Base-by-base conservation (phyloP, 2,888 invertebrate species). In the Cremastinae sp. region DNA sequence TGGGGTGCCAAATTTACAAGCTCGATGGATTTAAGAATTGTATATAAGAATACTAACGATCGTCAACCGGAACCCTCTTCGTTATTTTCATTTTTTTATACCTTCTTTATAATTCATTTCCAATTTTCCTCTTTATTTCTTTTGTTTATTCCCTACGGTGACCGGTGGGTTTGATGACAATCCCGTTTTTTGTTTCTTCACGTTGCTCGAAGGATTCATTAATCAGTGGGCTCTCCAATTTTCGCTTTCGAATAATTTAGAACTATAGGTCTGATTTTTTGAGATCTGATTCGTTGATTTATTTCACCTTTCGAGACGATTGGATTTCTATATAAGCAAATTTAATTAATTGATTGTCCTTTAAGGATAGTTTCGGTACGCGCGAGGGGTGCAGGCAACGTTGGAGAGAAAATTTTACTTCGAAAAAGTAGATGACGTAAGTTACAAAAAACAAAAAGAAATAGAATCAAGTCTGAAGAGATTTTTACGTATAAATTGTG, bases 1-100 rank as follows among this genome's bases (percentile, higher is more conserved):
- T 74, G 70, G 74, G 71, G 75, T 75, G 79, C 78, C 69, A 75
- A 71, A 66, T 75, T 75, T 61, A 76, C 78, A 79, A 79, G 76
- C 79, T 79, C 79, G 78, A 78, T 79, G 74, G 55, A 55, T 71
- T 78, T 64, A 75, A 75, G 70, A 76, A 75, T 78, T 75, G 72
- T 72, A 5, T 28, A 71, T 69, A 74, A 76, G 76, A 76, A 72
- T 76, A 73, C 69, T 68, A 76, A 76, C 72, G 76, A 76, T 76
- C 76, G 76, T 76, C 76, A 76, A 58, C 76, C 56, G 75, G 56
- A 68, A 76, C 75, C 69, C 72, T 69, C 5, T 47, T 64, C 56
- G 8, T 12, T 56, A 9, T 55, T 28, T 28, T 28, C 5, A 28
- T 3, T 53, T 49, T 58, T 35, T 0, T 62, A 72, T 65, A 41